A percentile compares a stretch with the other conserved stretches of the same genome.
These are phyloP conservation scores for Piaya cayana DNA, from an alignment of 2,113 vertebrate species.

Conservation along the genomic window DNA sequence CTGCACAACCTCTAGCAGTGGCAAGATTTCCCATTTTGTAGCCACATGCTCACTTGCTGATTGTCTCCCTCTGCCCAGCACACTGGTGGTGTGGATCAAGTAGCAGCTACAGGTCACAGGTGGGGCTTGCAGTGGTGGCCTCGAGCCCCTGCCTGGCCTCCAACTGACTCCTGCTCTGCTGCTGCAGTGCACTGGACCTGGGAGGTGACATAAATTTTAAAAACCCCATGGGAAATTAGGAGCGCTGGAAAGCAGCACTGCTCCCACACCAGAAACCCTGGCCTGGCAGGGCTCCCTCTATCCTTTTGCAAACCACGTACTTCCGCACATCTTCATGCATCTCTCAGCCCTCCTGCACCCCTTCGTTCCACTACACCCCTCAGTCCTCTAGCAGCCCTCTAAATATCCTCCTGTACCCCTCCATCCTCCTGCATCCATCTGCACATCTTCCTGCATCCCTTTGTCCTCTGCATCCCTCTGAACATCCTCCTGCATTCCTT, in stretches of 20 bases:
- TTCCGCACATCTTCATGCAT: not conserved
- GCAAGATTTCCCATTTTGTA: not conserved
- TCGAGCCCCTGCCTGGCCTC: not conserved
- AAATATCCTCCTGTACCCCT: not conserved
- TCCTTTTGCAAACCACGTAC: too few relatives aligned
- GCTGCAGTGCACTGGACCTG: accelerated
- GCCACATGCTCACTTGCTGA: not conserved
- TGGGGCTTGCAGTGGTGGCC: not conserved
- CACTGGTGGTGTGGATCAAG: accelerated
- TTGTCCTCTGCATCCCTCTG: not conserved
- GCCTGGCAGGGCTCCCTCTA: not conserved
- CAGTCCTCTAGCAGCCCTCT: too few relatives aligned
- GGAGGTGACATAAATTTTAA: not conserved
- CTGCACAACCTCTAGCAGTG: not conserved
- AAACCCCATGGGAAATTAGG: not conserved
- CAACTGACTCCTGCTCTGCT: not conserved
- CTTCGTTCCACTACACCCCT: not conserved
- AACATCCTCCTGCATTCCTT: too few relatives aligned
- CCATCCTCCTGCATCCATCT: not conserved
- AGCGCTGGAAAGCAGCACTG: not conserved
- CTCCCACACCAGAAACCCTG: not conserved
- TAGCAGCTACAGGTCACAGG: not conserved
- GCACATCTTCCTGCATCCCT: not conserved
- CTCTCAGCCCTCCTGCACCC: too few relatives aligned
- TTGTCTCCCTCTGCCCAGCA: not conserved